These are phyloP conservation scores for Hypomesus transpacificus DNA, from an alignment of 2,113 vertebrate species.

Conservation along the genomic window DNA sequence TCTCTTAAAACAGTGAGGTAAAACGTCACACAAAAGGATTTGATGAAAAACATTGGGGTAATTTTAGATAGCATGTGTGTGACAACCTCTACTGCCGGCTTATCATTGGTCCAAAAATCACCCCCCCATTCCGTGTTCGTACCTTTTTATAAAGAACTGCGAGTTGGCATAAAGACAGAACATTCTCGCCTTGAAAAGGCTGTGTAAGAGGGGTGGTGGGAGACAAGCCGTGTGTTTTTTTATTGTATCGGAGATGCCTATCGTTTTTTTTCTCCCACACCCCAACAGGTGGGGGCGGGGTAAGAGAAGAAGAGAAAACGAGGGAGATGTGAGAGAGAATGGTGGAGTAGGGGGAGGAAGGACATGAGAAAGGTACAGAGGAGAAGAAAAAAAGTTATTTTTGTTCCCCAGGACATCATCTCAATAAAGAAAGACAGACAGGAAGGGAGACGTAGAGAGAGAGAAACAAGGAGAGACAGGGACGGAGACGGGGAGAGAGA, in stretches of 20 bases:
- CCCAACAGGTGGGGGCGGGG: constrained; percentile 10
- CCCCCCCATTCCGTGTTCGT: no score
- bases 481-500: background rate
- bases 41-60: no score
- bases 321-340: constrained; percentile 11
- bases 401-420: no score
- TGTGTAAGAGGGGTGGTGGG: no score
- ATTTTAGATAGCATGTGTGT: no score
- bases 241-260: background rate
- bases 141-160: no score
- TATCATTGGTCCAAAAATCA: no score
- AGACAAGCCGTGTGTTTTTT: constrained; percentile 4
- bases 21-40: no score
- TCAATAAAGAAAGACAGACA: constrained; percentile 12
- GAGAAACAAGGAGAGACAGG: background rate
- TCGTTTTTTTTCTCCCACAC: constrained; percentile 30
- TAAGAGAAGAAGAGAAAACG: background rate
- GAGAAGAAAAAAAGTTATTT: background rate
- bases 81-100: no score
- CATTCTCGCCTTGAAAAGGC: no score
- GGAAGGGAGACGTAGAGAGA: background rate
- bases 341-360: background rate
- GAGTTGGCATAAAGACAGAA: no score
- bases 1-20: no score
- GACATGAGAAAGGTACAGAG: background rate